These are phyloP conservation scores for Luehdorfia chinensis DNA, from an alignment of 1,140 invertebrate genomes.

Conservation along the genomic window DNA sequence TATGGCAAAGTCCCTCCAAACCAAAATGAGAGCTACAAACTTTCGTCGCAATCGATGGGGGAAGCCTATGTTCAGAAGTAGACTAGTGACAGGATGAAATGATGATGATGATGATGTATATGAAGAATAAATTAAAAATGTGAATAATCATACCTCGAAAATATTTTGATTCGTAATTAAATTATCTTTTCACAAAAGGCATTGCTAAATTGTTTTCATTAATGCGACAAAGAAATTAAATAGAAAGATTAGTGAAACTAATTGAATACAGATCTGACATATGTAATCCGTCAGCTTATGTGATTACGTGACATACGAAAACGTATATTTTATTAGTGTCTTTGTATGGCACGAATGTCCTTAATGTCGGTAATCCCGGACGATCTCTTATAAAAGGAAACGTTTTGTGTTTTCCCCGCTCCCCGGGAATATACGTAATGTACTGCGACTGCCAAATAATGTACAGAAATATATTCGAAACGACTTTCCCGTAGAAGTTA, in stretches of 20 bases:
- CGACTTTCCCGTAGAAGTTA: not conserved
- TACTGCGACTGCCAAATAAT: constrained; percentile 23
- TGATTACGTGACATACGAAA: constrained; percentile 8
- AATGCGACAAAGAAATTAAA: not conserved
- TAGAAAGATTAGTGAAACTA: not conserved
- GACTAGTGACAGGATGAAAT: no score
- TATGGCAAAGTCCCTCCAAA: no score
- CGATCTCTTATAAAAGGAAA: constrained; percentile 38
- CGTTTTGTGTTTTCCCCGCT: not conserved
- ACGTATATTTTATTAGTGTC: constrained; percentile 5
- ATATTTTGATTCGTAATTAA: no score
- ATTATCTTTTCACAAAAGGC: no score
- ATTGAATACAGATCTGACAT: not conserved
- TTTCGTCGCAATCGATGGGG: no score
- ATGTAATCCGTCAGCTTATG: constrained; percentile 7
- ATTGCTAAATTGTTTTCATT: not conserved
- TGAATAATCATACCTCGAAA: no score
- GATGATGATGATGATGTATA: no score
- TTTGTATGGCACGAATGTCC: constrained; percentile 21
- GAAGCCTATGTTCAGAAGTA: no score
- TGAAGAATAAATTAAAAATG: no score
- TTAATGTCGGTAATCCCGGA: constrained; percentile 33
- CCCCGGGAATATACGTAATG: constrained; percentile 28
- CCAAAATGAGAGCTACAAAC: no score
- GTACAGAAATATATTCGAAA: constrained; percentile 23